Base-by-base conservation (phyloP, 2,888 invertebrate species). In the Leptinotarsa rubiginosa region DNA sequence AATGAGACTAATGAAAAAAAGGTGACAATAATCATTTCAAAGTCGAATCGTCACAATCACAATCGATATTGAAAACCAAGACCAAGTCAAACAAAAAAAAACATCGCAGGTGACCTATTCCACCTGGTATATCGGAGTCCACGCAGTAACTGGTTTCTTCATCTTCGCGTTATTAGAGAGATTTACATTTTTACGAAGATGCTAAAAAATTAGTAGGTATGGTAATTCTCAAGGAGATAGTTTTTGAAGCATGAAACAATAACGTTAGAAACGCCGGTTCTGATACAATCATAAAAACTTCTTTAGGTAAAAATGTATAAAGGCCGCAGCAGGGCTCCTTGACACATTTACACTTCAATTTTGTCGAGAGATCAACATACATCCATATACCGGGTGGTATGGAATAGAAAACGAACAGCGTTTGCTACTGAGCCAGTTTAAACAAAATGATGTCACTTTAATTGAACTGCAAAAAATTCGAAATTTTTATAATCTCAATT, bases 341-440 rank as follows among this genome's bases (percentile, higher is more conserved):
- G 69, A 56, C 69, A 69, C 56, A 59, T 69, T 69, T 56, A 47
- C 69, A 56, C n/a, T 59, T 69, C 47, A 41, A 69, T 69, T 69
- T 69, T 0, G 52, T 69, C 22, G 16, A 56, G 56, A 56, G 56
- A 7, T 31, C 1, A 4, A 7, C 31, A 31, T 31, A 31, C 31
- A 41, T 41, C 2, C 0, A 41, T 41, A 12, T 41, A 41, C 41
- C 41, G 41, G 41, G 41, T 41, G 41, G 41, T 41, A 41, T 41
- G 10, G 2, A 41, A 41, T 10, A 2, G 41, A 41, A 41, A 41
- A 41, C 41, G 41, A 41, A 41, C 10, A 41, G 41, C 41, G 41
- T 10, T 41, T 41, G 41, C 41, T 41, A 12, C 10, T 41, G 41
- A 41, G 10, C 41, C 10, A 41, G 10, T 41, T 10, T 0, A 12